Conservation (phyloP, 2,797 vertebrate species). For the Phyllotis vaccarum region DNA sequence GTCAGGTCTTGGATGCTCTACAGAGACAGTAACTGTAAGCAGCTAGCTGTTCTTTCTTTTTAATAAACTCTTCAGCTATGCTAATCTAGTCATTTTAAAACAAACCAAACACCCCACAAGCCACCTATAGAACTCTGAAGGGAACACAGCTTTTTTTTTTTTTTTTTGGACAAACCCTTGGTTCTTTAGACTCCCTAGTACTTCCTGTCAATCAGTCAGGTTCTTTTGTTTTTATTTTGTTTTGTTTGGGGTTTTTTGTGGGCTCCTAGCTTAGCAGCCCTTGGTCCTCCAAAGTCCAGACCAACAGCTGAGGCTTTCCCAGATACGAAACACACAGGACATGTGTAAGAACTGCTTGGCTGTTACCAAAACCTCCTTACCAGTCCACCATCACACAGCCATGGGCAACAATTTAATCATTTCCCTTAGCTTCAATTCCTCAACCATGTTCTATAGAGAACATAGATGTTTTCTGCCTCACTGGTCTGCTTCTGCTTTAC, state of each 20-base stretch:
- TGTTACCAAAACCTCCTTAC: background rate
- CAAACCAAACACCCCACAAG: background rate
- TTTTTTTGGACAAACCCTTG: background rate
- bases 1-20: background rate
- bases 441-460: background rate
- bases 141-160: background rate
- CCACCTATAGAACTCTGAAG: background rate
- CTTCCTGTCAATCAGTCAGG: background rate
- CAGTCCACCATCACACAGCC: background rate
- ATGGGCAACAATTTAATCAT: background rate
- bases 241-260: background rate
- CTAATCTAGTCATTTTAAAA: background rate
- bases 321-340: background rate
- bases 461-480: background rate
- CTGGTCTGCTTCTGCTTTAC: slow-evolving; percentile 4
- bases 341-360: background rate
- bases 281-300: background rate
- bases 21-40: background rate
- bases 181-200: background rate
- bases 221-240: background rate
- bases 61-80: slow-evolving; percentile 10
- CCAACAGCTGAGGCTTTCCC: slow-evolving; percentile 7
- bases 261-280: background rate
- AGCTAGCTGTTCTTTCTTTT: background rate
- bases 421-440: background rate